Evolutionary conservation across 2,888 invertebrate genomes (phyloP), one percentile per base, ranked within the genome.

Genomic region (Zygogramma bicolorata): DNA sequence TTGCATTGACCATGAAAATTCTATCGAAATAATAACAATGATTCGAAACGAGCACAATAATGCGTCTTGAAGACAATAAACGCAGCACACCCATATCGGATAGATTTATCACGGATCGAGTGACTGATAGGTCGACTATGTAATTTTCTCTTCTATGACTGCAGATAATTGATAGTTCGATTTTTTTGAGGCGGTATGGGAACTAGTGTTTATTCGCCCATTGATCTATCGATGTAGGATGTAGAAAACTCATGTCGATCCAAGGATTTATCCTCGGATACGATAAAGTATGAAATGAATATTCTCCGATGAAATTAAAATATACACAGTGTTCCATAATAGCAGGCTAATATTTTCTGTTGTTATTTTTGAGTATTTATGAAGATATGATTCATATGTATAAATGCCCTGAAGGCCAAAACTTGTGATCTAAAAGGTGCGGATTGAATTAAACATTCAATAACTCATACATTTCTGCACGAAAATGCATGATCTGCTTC

Each of bases 101-200:
- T 15, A 22, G 25, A 22, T 27, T 25, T 25, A 25, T 53, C 27
- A 53, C 27, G 27, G 10, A 53, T 22, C 5, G 10, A 25, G 27
- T 53, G 27, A 53, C 27, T 53, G 27, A 53, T 53, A 15, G 27
- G 25, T 7, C 25, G 53, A 25, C 22, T n/a, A 25, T 27, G n/a
- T 27, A 53, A 53, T 53, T 27, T 53, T 53, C 53, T 53, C 53
- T 25, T 53, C 27, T 53, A 53, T 27, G 53, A 27, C 53, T 53
- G 27, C 6, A 25, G 53, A 53, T 53, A 53, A 53, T 53, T 53
- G 53, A 27, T 53, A n/a, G 53, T 53, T 53, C 25, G n/a, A 10
- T 53, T 53, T 27, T 53, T 27, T 27, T 5, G 27, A 53, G 27
- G 53, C 22, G 22, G 25, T 53, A 27, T 5, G 53, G 25, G 13